Evolutionary conservation across 2,888 invertebrate species (phyloP).

Genomic region (Glyphotaelius pellucidus): DNA sequence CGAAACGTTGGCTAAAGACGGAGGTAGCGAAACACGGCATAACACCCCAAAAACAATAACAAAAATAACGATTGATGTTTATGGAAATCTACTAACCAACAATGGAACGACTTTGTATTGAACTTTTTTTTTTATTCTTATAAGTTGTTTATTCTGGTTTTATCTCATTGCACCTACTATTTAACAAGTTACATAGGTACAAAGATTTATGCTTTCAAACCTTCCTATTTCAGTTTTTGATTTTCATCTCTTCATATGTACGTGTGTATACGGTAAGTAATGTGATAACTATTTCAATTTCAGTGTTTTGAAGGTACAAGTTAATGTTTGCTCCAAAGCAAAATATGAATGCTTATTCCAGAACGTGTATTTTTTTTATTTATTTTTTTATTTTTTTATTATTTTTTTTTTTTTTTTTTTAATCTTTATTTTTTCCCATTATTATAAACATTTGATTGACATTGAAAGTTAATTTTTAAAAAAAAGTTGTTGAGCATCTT

Average conservation of each 20-base stretch:
- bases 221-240: neutral
- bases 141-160: too few relatives aligned
- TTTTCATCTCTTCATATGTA: neutral
- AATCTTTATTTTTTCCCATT: too few relatives aligned
- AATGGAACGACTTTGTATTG: neutral
- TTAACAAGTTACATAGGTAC: too few relatives aligned
- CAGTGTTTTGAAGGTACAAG: neutral
- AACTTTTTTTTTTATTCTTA: neutral
- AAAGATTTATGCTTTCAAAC: neutral
- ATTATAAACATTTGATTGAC: too few relatives aligned
- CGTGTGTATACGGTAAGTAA: neutral
- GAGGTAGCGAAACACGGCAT: too few relatives aligned
- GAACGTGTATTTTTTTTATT: too few relatives aligned
- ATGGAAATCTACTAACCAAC: neutral
- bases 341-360: too few relatives aligned
- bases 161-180: too few relatives aligned
- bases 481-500: neutral
- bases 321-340: neutral
- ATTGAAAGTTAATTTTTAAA: neutral
- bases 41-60: too few relatives aligned
- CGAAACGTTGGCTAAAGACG: too few relatives aligned
- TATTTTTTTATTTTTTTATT: too few relatives aligned
- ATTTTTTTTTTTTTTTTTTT: too few relatives aligned
- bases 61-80: neutral
- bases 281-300: neutral